Evolutionary conservation across 2,888 invertebrate genomes (phyloP).

Genomic region (Lithophane ornitopus): DNA sequence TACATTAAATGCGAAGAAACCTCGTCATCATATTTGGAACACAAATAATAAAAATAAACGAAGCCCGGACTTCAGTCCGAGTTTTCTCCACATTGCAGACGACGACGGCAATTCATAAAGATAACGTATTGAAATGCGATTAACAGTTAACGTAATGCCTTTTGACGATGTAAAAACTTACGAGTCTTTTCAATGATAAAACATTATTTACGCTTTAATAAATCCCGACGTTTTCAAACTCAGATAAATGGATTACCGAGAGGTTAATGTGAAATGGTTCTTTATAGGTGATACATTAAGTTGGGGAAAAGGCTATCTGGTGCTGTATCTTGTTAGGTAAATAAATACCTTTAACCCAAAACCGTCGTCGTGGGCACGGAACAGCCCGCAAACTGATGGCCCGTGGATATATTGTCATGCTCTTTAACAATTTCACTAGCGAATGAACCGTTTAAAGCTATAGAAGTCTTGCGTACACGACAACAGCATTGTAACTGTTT

Average conservation of each 20-base stretch:
- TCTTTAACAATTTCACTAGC: constrained; percentile 70
- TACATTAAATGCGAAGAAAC: constrained; percentile 65
- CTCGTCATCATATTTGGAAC: constrained; percentile 74
- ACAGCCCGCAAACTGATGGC: constrained; percentile 75
- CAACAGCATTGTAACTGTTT: constrained; percentile 68
- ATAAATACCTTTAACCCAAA: constrained; percentile 86
- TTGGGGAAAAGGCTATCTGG: constrained; percentile 78
- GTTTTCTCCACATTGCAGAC: constrained; percentile 79
- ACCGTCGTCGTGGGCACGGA: constrained; percentile 78
- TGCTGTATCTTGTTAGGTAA: constrained; percentile 81
- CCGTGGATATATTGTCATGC: constrained; percentile 64
- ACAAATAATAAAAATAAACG: constrained; percentile 78
- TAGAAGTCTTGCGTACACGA: constrained; percentile 62
- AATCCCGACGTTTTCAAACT: constrained; percentile 74
- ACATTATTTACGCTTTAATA: constrained; percentile 81
- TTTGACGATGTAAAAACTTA: constrained; percentile 79
- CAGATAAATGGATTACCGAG: constrained; percentile 68
- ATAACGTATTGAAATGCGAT: constrained; percentile 82
- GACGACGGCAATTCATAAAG: constrained; percentile 80
- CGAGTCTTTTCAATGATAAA: constrained; percentile 79
- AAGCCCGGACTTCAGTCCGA: constrained; percentile 70
- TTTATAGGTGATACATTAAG: constrained; percentile 73
- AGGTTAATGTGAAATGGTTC: constrained; percentile 73
- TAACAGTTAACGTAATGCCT: constrained; percentile 83
- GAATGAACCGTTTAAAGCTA: constrained; percentile 69